Evolutionary conservation across 2,113 vertebrate species (phyloP), one percentile per base, ranked within the genome.

Genomic region (Ochotona princeps): DNA sequence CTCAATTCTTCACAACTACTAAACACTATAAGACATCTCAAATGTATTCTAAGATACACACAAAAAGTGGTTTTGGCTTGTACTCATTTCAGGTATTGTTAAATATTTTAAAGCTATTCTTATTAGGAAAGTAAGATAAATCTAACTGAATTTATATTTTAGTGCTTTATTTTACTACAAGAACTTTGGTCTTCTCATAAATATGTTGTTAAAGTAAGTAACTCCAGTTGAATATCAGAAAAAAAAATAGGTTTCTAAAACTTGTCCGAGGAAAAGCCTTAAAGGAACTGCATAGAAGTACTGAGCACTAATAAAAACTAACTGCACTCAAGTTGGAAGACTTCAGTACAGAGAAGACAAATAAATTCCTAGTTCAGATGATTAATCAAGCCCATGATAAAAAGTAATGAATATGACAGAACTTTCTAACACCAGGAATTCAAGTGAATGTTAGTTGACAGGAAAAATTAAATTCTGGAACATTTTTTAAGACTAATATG

Each of bases 81-180:
- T 75, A 89, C 54, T 57, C 54, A 57, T 80, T 93, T 78, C 49
- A 75, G 14, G n/a, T 25, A 83, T n/a, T 76, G 21, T 65, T 66
- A 47, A 79, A 70, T 35, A 14, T 65, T 74, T 91, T 90, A 95
- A 84, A 93, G 38, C 75, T 87, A 82, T 84, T 70, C 82, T 61
- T 92, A 11, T 80, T 91, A 65, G 70, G 51, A 93, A 96, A 90
- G 75, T 12, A 87, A 86, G 26, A 73, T 94, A 93, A 94, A 94
- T 81, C 15, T 92, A 32, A 14, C 80, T 38, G 23, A 92, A 67
- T 66, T 92, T 97, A 49, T 92, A 79, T 65, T 92, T 92, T 70
- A 87, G 26, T 89, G 11, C 14, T 88, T 72, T 73, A 25, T 79
- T 35, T 47, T 97, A 14, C 94, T 5, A 63, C 49, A 35, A 75